These are phyloP conservation scores for Ooceraea biroi DNA, from an alignment of 1,140 invertebrate genomes.

Conservation along the genomic window DNA sequence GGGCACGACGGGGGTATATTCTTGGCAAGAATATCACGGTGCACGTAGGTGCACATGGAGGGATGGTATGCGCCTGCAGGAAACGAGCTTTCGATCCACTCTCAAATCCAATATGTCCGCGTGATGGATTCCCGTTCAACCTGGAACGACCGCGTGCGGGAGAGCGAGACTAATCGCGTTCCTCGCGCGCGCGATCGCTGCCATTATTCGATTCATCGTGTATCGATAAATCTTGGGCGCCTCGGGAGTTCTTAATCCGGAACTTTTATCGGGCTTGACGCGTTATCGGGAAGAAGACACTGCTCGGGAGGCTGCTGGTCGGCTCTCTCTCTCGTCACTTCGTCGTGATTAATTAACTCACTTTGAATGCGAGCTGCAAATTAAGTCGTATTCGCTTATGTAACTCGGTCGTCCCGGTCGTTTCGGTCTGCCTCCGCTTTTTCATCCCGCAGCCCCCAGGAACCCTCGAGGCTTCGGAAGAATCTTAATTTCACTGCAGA, in stretches of 20 bases:
- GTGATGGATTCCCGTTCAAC: slow-evolving; percentile 66
- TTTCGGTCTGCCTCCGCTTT: background rate
- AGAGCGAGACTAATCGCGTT: slow-evolving; percentile 59
- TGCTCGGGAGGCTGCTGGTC: background rate
- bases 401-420: background rate
- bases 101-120: slow-evolving; percentile 61
- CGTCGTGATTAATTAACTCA: slow-evolving; percentile 51
- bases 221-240: slow-evolving; percentile 62
- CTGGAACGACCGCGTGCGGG: slow-evolving; percentile 32
- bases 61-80: slow-evolving; percentile 23
- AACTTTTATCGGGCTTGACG: slow-evolving; percentile 42
- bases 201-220: slow-evolving; percentile 56
- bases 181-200: slow-evolving; percentile 49
- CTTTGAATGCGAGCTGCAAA: background rate
- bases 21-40: background rate
- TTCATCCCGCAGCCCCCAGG: no score
- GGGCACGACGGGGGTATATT: slow-evolving; percentile 16
- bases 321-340: slow-evolving; percentile 13
- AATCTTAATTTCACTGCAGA: background rate
- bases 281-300: slow-evolving; percentile 23
- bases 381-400: slow-evolving; percentile 24
- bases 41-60: background rate
- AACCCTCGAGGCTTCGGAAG: no score
- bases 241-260: slow-evolving; percentile 46
- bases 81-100: slow-evolving; percentile 60